Conservation (phyloP, 2,113 vertebrate genomes). For the Lagopus leucura region DNA sequence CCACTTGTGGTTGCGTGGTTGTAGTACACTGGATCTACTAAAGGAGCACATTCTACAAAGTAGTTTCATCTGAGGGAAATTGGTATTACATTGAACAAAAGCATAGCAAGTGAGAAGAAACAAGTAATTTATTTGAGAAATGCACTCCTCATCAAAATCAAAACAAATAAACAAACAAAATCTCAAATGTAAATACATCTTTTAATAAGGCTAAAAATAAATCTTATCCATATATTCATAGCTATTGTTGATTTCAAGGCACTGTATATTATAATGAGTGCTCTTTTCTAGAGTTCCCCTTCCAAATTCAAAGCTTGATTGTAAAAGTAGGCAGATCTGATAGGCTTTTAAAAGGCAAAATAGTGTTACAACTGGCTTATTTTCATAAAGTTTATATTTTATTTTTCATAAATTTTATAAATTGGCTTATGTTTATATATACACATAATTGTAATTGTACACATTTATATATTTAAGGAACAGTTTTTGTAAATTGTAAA, state of each 20-base stretch:
- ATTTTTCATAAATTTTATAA: too few relatives aligned
- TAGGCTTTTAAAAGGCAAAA: not conserved
- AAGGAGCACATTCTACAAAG: not conserved
- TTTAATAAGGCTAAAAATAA: not conserved
- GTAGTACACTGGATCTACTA: not conserved
- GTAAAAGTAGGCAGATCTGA: not conserved
- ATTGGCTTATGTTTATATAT: not conserved
- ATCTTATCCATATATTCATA: not conserved
- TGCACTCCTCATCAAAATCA: not conserved
- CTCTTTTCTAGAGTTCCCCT: not conserved
- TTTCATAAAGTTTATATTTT: not conserved
- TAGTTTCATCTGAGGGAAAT: not conserved
- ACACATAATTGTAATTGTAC: rapidly evolving
- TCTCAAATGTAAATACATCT: rapidly evolving
- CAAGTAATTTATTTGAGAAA: not conserved
- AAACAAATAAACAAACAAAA: not conserved
- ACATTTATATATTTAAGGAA: not conserved
- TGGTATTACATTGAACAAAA: not conserved
- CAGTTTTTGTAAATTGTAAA: not conserved
- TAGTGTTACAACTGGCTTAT: not conserved
- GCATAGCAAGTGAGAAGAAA: not conserved
- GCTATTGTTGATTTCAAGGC: not conserved
- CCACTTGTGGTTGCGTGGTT: not conserved
- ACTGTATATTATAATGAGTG: not conserved
- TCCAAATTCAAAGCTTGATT: not conserved